These are phyloP conservation scores for Escarpia spicata DNA, from an alignment of 2,888 invertebrate genomes.

Conservation along the genomic window DNA sequence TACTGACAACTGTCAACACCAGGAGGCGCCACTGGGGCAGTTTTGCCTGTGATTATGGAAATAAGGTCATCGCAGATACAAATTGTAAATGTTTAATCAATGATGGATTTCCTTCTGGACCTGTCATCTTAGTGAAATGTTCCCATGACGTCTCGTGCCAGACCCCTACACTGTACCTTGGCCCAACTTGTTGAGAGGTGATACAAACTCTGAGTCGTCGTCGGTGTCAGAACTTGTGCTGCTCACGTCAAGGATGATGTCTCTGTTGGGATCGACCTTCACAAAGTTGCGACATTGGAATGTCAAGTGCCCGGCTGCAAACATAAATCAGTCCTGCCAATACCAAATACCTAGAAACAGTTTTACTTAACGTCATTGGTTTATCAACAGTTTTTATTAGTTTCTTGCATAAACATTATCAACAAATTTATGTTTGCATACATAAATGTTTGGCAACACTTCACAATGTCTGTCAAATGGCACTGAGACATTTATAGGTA, in stretches of 20 bases:
- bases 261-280: slow-evolving; percentile 91
- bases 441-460: neutral
- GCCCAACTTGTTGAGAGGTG: slow-evolving; percentile 55
- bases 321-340: slow-evolving; percentile 19
- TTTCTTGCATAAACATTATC: neutral
- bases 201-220: slow-evolving; percentile 73
- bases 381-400: neutral
- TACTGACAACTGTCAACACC: no score
- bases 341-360: neutral
- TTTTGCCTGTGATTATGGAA: no score
- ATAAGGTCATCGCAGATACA: no score
- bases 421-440: neutral
- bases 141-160: neutral
- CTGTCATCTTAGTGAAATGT: no score
- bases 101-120: no score
- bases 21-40: no score
- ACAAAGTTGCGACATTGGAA: slow-evolving; percentile 96
- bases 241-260: slow-evolving; percentile 87
- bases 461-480: neutral
- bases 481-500: neutral
- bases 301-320: slow-evolving; percentile 88
- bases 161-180: slow-evolving; percentile 42
- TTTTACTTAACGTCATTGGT: neutral
- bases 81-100: no score
- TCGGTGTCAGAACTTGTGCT: slow-evolving; percentile 89